These are phyloP conservation scores for Channa argus DNA, from an alignment of 2,113 vertebrate species.

Conservation along the genomic window DNA sequence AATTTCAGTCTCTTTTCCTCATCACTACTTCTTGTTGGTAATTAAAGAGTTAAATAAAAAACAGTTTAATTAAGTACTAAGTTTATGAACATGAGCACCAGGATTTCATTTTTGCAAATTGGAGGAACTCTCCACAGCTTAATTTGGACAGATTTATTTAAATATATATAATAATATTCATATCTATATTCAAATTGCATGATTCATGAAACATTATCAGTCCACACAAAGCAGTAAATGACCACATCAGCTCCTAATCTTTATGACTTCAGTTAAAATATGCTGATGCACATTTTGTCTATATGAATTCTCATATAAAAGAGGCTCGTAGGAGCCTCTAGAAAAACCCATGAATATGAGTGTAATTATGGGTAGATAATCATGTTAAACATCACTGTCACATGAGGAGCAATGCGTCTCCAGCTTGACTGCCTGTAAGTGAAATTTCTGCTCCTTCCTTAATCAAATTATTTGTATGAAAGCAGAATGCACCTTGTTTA, in stretches of 20 bases:
- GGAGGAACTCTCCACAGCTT: background rate
- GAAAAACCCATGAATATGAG: background rate
- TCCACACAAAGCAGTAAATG: background rate
- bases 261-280: background rate
- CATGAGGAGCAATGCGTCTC: background rate
- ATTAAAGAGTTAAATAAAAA: no score
- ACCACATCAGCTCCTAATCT: background rate
- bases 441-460: background rate
- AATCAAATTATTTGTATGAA: background rate
- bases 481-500: constrained; percentile 1
- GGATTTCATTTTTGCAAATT: constrained; percentile 6
- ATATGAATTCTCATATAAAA: background rate
- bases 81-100: background rate
- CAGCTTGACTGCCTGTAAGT: background rate
- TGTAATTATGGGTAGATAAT: constrained; percentile 1
- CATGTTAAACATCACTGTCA: background rate
- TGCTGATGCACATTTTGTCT: background rate
- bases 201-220: background rate
- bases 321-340: background rate
- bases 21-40: background rate
- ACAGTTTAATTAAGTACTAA: constrained; percentile 1
- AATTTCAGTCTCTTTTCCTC: background rate
- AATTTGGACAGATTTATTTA: no score
- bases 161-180: no score
- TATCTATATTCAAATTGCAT: background rate